Percentiles rank a stretch among this genome's conserved stretches.
phyloP scores from a whole-genome alignment of 2,888 invertebrate species.

The Orthonevra nobilis region DNA sequence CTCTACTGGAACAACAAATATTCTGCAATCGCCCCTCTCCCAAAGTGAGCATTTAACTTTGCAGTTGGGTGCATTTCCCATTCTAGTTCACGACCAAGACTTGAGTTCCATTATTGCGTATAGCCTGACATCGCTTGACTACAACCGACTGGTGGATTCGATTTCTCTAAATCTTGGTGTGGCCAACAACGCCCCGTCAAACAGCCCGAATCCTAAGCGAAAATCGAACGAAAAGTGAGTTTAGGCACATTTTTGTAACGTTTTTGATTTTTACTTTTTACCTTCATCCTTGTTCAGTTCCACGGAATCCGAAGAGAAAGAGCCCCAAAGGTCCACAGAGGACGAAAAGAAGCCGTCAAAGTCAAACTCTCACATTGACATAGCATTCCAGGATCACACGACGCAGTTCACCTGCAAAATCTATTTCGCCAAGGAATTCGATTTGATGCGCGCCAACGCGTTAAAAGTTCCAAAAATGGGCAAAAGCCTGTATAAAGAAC shows the following conservation, averaged over 20 bases:
- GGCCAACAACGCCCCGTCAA: slow-evolving; percentile 50
- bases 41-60: slow-evolving; percentile 86
- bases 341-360: slow-evolving; percentile 73
- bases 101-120: slow-evolving; percentile 93
- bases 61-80: slow-evolving; percentile 83
- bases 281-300: slow-evolving; percentile 44
- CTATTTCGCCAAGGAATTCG: slow-evolving; percentile 95
- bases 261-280: slow-evolving; percentile 1
- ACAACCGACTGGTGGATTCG: slow-evolving; percentile 84
- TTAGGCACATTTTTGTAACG: too few species aligned
- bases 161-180: slow-evolving; percentile 33
- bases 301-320: slow-evolving; percentile 74
- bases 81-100: slow-evolving; percentile 90
- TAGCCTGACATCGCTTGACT: slow-evolving; percentile 87
- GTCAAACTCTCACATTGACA: slow-evolving; percentile 81
- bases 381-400: slow-evolving; percentile 84
- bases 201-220: slow-evolving; percentile 77
- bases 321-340: slow-evolving; percentile 36
- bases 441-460: slow-evolving; percentile 84
- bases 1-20: slow-evolving; percentile 80
- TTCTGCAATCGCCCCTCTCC: slow-evolving; percentile 83
- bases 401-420: slow-evolving; percentile 94
- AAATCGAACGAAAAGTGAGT: slow-evolving; percentile 77
- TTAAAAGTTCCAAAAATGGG: slow-evolving; percentile 76
- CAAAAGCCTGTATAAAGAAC: slow-evolving; percentile 75